A percentile compares a stretch with the other conserved stretches of the same genome.
phyloP scores from a whole-genome alignment of 2,113 vertebrate genomes.

The Rhea pennata region DNA sequence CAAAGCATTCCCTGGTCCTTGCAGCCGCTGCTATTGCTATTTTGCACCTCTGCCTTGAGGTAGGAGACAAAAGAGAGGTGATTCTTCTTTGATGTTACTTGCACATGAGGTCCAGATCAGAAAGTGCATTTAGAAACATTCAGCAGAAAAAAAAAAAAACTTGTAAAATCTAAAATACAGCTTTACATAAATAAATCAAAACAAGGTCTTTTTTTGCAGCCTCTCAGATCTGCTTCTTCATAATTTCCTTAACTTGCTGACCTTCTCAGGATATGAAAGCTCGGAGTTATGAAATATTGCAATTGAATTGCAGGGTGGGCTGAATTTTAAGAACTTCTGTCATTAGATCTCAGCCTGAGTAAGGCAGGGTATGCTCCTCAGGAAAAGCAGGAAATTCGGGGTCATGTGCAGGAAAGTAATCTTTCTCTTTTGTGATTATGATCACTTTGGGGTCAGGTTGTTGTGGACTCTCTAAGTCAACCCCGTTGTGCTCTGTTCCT shows the following conservation, averaged over 20 bases:
- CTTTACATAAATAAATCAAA: background rate
- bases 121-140: background rate
- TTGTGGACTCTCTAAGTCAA: background rate
- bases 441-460: background rate
- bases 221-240: background rate
- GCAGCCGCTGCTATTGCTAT: background rate
- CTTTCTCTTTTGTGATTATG: background rate
- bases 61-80: background rate
- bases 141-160: background rate
- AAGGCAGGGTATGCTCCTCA: background rate
- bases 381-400: background rate
- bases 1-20: background rate
- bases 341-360: background rate
- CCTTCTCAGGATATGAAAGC: background rate
- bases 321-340: background rate
- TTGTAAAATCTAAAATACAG: background rate
- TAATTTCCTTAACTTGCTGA: background rate
- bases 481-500: background rate
- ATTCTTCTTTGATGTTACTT: background rate
- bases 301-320: background rate
- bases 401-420: background rate
- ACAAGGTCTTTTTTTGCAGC: background rate
- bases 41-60: background rate
- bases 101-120: background rate
- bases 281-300: background rate